Evolutionary conservation across 2,888 invertebrate genomes (phyloP).

Genomic region (Xanthorhoe designata): DNA sequence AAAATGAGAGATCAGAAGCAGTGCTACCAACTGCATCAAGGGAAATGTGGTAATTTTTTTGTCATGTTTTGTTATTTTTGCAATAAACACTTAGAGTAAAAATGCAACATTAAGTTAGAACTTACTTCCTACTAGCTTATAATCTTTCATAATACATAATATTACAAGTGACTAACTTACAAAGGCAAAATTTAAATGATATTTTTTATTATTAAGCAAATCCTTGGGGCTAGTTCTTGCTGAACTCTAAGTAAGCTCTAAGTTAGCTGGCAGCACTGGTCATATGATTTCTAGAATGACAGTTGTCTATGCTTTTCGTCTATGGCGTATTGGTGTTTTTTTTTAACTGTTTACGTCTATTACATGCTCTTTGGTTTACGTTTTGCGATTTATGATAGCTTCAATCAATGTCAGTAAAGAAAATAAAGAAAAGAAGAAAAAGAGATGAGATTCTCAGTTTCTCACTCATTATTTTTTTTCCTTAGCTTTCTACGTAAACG

Average conservation of each 20-base stretch:
- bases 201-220: background rate
- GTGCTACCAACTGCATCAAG: constrained; percentile 13
- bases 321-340: too few relatives aligned
- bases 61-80: too few relatives aligned
- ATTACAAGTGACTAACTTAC: background rate
- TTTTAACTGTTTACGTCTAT: too few relatives aligned
- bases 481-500: background rate
- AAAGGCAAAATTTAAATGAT: background rate
- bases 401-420: too few relatives aligned
- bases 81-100: too few relatives aligned
- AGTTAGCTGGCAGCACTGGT: constrained; percentile 12
- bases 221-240: background rate
- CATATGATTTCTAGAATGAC: constrained; percentile 15
- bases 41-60: background rate
- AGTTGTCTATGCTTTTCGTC: constrained; percentile 8
- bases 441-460: too few relatives aligned
- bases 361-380: too few relatives aligned
- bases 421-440: too few relatives aligned
- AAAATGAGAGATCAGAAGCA: constrained; percentile 64
- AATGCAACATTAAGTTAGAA: background rate
- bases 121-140: too few relatives aligned
- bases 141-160: background rate
- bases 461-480: too few relatives aligned
- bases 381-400: too few relatives aligned
- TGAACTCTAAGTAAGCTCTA: background rate